phyloP scores from a whole-genome alignment of 2,113 vertebrate genomes.

The Zosterops pallidus region DNA sequence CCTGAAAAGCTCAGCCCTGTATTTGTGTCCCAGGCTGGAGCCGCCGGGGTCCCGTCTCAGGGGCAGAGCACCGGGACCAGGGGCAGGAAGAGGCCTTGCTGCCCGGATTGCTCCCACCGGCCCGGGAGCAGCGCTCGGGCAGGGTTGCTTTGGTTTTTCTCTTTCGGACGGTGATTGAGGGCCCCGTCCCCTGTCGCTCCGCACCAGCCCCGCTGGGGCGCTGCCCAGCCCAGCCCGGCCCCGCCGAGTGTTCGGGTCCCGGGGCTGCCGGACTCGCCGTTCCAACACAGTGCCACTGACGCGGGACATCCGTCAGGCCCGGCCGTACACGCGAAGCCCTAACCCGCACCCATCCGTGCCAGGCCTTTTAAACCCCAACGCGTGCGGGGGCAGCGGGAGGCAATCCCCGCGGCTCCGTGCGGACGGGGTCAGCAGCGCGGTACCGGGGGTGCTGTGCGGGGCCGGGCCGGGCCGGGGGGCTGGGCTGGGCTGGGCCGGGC shows the following conservation, averaged over 20 bases:
- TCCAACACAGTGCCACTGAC: background rate
- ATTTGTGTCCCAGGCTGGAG: background rate
- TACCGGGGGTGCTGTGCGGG: too few species aligned
- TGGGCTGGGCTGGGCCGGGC: too few species aligned
- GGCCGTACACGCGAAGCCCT: background rate
- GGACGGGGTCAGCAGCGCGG: background rate
- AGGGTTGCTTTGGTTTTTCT: background rate
- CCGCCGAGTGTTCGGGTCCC: background rate
- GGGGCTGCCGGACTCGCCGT: background rate
- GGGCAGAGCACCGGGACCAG: fast-evolving
- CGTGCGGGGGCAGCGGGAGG: background rate
- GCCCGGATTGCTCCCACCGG: background rate
- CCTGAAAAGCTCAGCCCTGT: background rate
- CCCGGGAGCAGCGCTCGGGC: background rate
- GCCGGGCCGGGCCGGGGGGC: too few species aligned
- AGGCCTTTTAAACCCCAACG: background rate
- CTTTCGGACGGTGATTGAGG: background rate
- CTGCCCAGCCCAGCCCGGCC: too few species aligned
- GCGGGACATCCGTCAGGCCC: background rate
- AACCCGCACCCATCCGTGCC: background rate
- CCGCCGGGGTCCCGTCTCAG: background rate
- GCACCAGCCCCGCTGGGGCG: too few species aligned
- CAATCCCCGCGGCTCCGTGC: background rate
- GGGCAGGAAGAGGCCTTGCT: background rate
- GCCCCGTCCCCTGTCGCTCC: fast-evolving